Evolutionary conservation across 2,888 invertebrate species (phyloP).

Genomic region (Chrysodeixis includens): DNA sequence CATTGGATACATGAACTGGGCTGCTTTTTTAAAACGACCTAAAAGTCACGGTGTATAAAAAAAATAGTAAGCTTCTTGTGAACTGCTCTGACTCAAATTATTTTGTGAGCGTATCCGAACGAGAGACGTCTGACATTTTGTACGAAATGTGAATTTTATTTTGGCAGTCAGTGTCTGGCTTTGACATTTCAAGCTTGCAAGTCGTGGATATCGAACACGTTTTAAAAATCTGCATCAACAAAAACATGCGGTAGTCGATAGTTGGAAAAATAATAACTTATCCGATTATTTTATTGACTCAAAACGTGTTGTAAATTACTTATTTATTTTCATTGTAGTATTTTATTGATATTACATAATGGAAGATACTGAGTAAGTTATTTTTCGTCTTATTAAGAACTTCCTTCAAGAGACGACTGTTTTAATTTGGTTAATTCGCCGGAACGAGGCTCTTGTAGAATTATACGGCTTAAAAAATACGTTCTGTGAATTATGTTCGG

Average conservation of each 20-base stretch:
- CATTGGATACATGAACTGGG: too few relatives aligned
- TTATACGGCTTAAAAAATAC: slow-evolving; percentile 3
- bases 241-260: slow-evolving; percentile 76
- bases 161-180: slow-evolving; percentile 8
- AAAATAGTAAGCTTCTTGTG: too few relatives aligned
- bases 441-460: slow-evolving; percentile 20
- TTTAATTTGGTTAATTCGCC: slow-evolving; percentile 65
- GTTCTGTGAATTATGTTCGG: not conserved
- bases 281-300: slow-evolving; percentile 10
- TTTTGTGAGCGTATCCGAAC: not conserved
- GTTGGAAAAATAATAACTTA: slow-evolving; percentile 33
- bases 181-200: slow-evolving; percentile 31
- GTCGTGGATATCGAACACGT: slow-evolving; percentile 47
- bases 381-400: slow-evolving; percentile 62
- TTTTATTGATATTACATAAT: slow-evolving; percentile 80
- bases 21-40: too few relatives aligned
- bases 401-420: slow-evolving; percentile 61
- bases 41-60: too few relatives aligned
- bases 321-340: slow-evolving; percentile 34
- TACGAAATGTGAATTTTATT: slow-evolving; percentile 28
- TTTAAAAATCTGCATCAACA: slow-evolving; percentile 60
- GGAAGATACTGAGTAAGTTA: slow-evolving; percentile 73
- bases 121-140: slow-evolving; percentile 10
- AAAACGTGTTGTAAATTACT: slow-evolving; percentile 17
- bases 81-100: not conserved